Evolutionary conservation across 2,113 vertebrate species (phyloP).

Genomic region (human (Homo sapiens)): DNA sequence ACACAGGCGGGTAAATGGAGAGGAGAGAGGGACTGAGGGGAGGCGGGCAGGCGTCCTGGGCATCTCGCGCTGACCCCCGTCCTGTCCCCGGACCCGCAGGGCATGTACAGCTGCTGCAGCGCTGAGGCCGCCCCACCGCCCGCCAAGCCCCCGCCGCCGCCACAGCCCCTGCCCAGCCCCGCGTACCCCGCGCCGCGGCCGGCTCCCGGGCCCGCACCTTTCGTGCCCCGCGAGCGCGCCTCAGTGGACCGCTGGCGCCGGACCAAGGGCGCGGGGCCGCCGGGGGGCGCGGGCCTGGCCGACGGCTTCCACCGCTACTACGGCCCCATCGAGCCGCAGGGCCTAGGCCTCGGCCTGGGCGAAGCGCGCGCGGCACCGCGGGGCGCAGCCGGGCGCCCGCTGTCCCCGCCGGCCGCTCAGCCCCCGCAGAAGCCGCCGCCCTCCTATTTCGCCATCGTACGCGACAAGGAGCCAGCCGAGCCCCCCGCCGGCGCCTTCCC

Average conservation of each 20-base stretch:
- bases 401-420: slow-evolving; percentile 87
- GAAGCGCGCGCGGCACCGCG: slow-evolving; percentile 86
- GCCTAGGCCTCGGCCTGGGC: slow-evolving; percentile 89
- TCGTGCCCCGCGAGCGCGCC: slow-evolving; percentile 91
- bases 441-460: slow-evolving; percentile 86
- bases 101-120: slow-evolving; percentile 96
- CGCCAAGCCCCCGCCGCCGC: slow-evolving; percentile 88
- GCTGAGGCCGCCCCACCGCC: slow-evolving; percentile 88
- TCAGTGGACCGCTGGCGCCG: slow-evolving; percentile 94
- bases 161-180: slow-evolving; percentile 86
- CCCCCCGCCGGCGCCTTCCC: slow-evolving; percentile 82
- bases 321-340: slow-evolving; percentile 95
- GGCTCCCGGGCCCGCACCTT: slow-evolving; percentile 90
- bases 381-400: slow-evolving; percentile 80
- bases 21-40: neutral
- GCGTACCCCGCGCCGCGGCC: slow-evolving; percentile 81
- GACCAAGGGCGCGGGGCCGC: slow-evolving; percentile 87
- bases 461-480: slow-evolving; percentile 86
- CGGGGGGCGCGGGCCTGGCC: slow-evolving; percentile 84
- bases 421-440: slow-evolving; percentile 82
- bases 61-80: neutral
- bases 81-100: slow-evolving; percentile 78
- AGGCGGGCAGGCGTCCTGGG: neutral
- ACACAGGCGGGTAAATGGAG: neutral
- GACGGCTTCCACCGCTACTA: slow-evolving; percentile 95